Percentiles rank a stretch among this genome's conserved stretches.
phyloP scores from a whole-genome alignment of 2,888 invertebrate genomes.

The Apamea monoglypha region DNA sequence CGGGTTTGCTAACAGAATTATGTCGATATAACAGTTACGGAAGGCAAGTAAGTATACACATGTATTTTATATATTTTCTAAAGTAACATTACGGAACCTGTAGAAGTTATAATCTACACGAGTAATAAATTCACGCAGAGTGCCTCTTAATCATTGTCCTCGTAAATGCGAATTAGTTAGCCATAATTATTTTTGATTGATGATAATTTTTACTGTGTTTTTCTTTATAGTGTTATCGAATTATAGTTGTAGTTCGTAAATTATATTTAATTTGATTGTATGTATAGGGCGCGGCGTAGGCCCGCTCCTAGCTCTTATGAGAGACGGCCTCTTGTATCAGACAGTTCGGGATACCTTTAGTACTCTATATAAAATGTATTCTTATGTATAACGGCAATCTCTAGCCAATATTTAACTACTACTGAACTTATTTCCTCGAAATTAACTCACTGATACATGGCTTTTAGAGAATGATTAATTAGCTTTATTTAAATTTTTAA shows the following conservation, averaged over 20 bases:
- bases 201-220: constrained; percentile 83
- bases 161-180: constrained; percentile 85
- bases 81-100: constrained; percentile 75
- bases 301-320: constrained; percentile 63
- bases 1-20: constrained; percentile 67
- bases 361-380: constrained; percentile 70
- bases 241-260: constrained; percentile 86
- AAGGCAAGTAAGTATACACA: constrained; percentile 67
- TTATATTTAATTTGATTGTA: constrained; percentile 79
- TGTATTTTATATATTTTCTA: constrained; percentile 85
- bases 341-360: constrained; percentile 73
- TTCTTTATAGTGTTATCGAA: constrained; percentile 82
- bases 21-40: constrained; percentile 63
- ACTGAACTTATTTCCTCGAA: constrained; percentile 72
- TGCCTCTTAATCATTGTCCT: constrained; percentile 88
- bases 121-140: constrained; percentile 88
- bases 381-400: constrained; percentile 71
- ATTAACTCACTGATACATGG: constrained; percentile 83
- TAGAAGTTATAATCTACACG: constrained; percentile 82
- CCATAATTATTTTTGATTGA: constrained; percentile 86
- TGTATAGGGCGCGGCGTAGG: constrained; percentile 58
- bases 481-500: constrained; percentile 88
- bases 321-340: constrained; percentile 80
- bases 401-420: constrained; percentile 69
- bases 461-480: constrained; percentile 84